These are phyloP conservation scores for Holothuria glaberrima DNA, from an alignment of 35 echinoderm and acorn worm genomes.

Conservation along the genomic window DNA sequence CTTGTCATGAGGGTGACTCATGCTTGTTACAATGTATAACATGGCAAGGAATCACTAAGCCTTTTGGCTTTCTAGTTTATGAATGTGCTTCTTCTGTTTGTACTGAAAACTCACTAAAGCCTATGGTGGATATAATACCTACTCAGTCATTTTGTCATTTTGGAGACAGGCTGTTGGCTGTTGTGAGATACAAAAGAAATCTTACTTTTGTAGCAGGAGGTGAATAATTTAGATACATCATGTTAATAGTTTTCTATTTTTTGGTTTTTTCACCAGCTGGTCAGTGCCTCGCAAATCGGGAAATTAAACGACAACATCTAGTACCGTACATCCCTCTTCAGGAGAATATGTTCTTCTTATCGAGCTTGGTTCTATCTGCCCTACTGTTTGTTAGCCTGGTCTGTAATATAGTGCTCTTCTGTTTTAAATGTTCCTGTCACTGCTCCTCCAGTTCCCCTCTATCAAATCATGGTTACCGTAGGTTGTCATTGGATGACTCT, in stretches of 20 bases:
- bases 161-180: background rate
- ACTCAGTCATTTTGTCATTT: too few species aligned
- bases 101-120: too few species aligned
- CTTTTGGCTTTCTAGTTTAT: too few species aligned
- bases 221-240: background rate
- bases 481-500: slow-evolving; percentile 6
- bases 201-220: background rate
- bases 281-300: slow-evolving; percentile 72
- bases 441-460: slow-evolving; percentile 12
- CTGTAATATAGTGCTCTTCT: slow-evolving; percentile 78
- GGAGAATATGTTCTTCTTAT: slow-evolving; percentile 69
- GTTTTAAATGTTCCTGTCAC: slow-evolving; percentile 76
- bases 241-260: background rate
- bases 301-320: slow-evolving; percentile 48
- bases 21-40: too few species aligned
- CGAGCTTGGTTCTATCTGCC: slow-evolving; percentile 15
- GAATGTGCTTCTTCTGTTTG: too few species aligned
- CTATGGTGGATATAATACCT: too few species aligned
- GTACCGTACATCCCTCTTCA: slow-evolving; percentile 41
- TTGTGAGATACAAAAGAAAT: background rate
- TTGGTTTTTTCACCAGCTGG: slow-evolving; percentile 62
- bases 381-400: slow-evolving; percentile 69
- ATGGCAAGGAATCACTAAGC: too few species aligned
- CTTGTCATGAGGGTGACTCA: too few species aligned
- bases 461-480: background rate